A percentile compares a stretch with the other conserved stretches of the same genome.
Evolutionary conservation across 2,113 vertebrate species (phyloP).

Genomic region (Origma solitaria): DNA sequence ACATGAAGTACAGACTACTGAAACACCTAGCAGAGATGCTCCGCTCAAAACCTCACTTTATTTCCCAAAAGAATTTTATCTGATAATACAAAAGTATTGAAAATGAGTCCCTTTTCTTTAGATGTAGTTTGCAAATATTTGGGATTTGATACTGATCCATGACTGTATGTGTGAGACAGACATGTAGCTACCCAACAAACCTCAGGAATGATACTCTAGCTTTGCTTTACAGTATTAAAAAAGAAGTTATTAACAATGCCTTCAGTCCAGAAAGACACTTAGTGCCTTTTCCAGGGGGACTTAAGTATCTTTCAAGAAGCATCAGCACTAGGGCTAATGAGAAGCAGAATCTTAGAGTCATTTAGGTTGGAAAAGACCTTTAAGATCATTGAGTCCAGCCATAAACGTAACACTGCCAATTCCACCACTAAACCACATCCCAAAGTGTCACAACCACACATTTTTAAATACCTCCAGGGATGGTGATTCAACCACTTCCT

Average conservation of each 20-base stretch:
- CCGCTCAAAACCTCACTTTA: background rate
- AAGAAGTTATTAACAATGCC: background rate
- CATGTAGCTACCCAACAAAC: background rate
- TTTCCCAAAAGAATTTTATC: background rate
- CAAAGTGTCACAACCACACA: background rate
- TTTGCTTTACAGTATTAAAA: background rate
- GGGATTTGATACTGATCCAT: background rate
- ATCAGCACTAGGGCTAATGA: background rate
- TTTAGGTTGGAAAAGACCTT: background rate
- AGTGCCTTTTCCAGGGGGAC: background rate
- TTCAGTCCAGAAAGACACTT: background rate
- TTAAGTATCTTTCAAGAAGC: background rate
- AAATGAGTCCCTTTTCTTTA: background rate
- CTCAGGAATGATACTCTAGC: background rate
- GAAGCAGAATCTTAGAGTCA: background rate
- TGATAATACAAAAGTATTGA: background rate
- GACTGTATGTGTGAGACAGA: background rate
- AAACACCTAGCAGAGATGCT: background rate
- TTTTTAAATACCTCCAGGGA: background rate
- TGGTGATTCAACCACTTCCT: background rate
- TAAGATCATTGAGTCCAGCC: rapidly evolving
- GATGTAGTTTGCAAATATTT: background rate
- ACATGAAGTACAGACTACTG: background rate
- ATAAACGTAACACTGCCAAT: background rate
- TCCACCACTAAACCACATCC: background rate